Evolutionary conservation across 1,140 invertebrate species (phyloP), one percentile per base, ranked within the genome.

Genomic region (Steinernema feltiae): DNA sequence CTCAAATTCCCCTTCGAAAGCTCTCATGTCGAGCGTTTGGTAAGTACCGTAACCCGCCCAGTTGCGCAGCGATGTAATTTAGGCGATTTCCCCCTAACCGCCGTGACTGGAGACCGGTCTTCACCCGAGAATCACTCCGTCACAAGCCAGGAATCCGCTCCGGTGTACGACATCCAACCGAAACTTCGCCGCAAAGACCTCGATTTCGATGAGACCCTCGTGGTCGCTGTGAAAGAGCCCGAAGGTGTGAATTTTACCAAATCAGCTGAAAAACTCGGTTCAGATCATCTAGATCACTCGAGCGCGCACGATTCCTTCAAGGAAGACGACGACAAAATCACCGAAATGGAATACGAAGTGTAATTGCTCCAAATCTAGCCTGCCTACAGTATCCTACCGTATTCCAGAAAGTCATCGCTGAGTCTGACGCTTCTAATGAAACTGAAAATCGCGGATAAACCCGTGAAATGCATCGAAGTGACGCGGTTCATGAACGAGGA

Each of bases 261-360:
- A 21, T 7, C 53, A 63, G 24, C 53, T 17, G 7, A 7, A 7
- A 18, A 41, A 41, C 18, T 18, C 18, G 18, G 7, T 41, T 41
- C 35, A 7, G 7, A 41, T 41, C 35, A 18, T 41, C 18, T 41
- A 41, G 35, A 7, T 18, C 7, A 41, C 24, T 3, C 24, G 7
- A 63, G 15, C 7, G 53, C 7, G 3, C 7, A 63, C 53, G 53
- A 63, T 27, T 7, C 53, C 24, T 63, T 63, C 24, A 63, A 63
- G 53, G 53, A 63, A 27, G 53, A 63, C 12, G 12, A 12, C 15
- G 53, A 63, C 15, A 12, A 63, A 21, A 3, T 27, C 7, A 15
- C 53, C 3, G 53, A 63, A 27, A 63, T 63, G 53, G 53, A 63
- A 63, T 63, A 21, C 24, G 53, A 63, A 63, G 53, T 63, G 53